Base-by-base conservation (phyloP, 2,888 invertebrate species). In the Hirtodrosophila trivittata region DNA sequence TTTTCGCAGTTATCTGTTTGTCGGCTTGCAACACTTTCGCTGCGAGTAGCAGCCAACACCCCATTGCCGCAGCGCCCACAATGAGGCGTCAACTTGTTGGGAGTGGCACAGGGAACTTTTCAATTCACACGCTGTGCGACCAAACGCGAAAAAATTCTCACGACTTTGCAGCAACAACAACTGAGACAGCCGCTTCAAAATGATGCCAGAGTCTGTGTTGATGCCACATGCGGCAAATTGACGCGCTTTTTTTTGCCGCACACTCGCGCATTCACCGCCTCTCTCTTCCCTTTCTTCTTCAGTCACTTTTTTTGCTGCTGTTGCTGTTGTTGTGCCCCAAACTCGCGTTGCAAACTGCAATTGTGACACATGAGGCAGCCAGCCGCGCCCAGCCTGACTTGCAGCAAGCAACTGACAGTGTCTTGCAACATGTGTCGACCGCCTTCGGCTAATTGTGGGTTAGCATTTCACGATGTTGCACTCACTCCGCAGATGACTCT, bases 101-200 rank as follows among this genome's bases (percentile, higher is more conserved):
- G 69, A 33, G 69, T 54, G 68, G 45, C 70, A 30, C 57, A 58
- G 75, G 75, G 41, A 57, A 64, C 69, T 71, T 64, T 71, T 75
- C 70, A 76, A 73, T 87, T 89, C 89, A 87, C 89, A 89, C 88
- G 88, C 76, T 88, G 78, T 71, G 85, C 84, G 84, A 72, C 83
- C 75, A 81, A 86, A 85, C 75, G 86, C 80, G 78, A 88, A 81
- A 77, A 75, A 85, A 76, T 89, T 88, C 88, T 86, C 88, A 88
- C 87, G 89, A 87, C 88, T 87, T 86, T 88, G 88, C 83, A 75
- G 71, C 73, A 69, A 62, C 80, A 74, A 49, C 65, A 59, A 62
- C 66, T 63, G 43, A 71, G 65, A 59, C 65, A 62, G 62, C 66
- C 58, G 71, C 71, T 52, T 58, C 55, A 64, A 50, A 69, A 57